A percentile compares a stretch with the other conserved stretches of the same genome.
These are phyloP conservation scores for Zingel zingel DNA, from an alignment of 2,113 vertebrate species.

Conservation along the genomic window DNA sequence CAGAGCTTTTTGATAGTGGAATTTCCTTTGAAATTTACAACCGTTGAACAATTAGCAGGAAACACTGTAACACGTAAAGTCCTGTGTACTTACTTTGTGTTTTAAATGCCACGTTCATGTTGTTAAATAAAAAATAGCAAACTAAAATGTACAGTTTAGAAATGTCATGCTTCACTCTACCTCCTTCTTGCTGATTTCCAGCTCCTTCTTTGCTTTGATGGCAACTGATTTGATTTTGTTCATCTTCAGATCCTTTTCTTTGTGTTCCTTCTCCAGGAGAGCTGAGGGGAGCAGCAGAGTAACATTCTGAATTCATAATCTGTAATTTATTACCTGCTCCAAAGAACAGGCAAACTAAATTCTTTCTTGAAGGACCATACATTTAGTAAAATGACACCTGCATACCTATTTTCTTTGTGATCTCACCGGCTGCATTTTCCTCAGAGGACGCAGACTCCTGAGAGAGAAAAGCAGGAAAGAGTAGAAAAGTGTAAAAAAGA, in stretches of 20 bases:
- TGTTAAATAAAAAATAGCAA: neutral
- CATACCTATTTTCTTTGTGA: conserved; percentile 90
- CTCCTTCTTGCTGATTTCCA: conserved; percentile 92
- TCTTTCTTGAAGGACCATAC: neutral
- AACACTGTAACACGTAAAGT: neutral
- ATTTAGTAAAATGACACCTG: neutral
- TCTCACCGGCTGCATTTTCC: conserved; percentile 80
- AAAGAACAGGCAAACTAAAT: neutral
- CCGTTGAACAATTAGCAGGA: neutral
- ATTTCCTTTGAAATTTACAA: neutral
- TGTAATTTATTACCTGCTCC: neutral
- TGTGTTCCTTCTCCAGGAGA: conserved; percentile 79
- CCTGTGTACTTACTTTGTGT: neutral
- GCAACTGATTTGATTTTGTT: conserved; percentile 96
- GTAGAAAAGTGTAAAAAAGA: neutral
- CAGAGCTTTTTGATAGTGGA: neutral
- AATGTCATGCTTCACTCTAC: conserved; percentile 72
- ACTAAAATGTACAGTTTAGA: neutral
- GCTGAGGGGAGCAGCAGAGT: conserved; percentile 55
- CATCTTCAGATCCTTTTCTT: conserved; percentile 91
- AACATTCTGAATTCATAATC: neutral
- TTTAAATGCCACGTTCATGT: neutral
- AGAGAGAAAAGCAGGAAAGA: neutral
- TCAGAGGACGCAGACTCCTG: conserved; percentile 79
- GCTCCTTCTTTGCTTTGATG: conserved; percentile 96